Conservation (phyloP, 2,113 vertebrate genomes). For the Ameiurus melas region DNA sequence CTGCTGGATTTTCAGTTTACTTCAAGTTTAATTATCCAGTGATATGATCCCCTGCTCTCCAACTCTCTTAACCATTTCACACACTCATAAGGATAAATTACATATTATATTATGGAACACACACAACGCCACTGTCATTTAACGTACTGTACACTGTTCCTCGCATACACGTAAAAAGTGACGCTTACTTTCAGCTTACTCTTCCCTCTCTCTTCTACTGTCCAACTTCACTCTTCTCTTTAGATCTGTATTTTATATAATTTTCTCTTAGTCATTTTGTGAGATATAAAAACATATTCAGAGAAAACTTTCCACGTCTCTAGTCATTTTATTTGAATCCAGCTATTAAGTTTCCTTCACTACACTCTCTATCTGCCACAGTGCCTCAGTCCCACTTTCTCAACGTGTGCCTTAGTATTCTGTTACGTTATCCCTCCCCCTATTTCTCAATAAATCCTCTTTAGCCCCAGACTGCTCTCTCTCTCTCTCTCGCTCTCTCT, state of each 20-base stretch:
- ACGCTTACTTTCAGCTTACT: too few species aligned
- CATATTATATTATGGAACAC: constrained; percentile 60
- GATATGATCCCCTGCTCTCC: background rate
- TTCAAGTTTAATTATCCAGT: constrained; percentile 22
- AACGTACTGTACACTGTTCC: too few species aligned
- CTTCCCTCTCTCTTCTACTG: background rate
- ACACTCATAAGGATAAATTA: constrained; percentile 63
- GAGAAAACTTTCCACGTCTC: background rate
- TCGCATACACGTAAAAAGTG: too few species aligned
- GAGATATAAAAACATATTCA: background rate
- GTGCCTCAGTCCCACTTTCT: constrained; percentile 21
- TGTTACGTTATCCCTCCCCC: constrained; percentile 41
- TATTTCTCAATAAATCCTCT: constrained; percentile 62
- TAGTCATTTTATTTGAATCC: constrained; percentile 16
- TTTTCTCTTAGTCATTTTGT: background rate
- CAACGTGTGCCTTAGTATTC: constrained; percentile 62
- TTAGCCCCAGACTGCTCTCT: constrained; percentile 44
- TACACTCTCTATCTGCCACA: constrained; percentile 21
- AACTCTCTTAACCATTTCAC: constrained; percentile 3
- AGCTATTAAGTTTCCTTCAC: constrained; percentile 15
- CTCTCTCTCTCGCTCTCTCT: background rate
- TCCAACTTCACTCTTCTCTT: background rate
- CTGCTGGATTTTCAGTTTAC: background rate
- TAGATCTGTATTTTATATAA: background rate
- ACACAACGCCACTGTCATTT: background rate